These are phyloP conservation scores for Zalophus californianus DNA, from an alignment of 2,797 vertebrate genomes.

Conservation along the genomic window DNA sequence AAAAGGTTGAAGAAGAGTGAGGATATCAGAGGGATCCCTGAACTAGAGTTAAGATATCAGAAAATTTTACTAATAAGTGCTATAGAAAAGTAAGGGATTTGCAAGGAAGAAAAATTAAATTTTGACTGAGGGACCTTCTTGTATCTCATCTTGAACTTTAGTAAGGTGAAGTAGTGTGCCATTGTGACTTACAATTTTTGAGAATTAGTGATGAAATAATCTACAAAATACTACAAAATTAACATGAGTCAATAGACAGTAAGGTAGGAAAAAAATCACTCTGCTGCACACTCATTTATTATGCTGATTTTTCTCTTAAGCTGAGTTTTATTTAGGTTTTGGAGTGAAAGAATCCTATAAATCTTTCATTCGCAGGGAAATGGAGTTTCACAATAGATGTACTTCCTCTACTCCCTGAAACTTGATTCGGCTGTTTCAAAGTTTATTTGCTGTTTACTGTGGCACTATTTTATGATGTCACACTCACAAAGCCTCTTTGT, in stretches of 20 bases:
- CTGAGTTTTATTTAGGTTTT: constrained; percentile 67
- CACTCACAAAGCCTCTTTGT: constrained; percentile 46
- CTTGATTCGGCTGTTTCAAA: not conserved
- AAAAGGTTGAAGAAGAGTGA: not conserved
- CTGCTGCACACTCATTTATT: not conserved
- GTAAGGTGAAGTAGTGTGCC: not conserved
- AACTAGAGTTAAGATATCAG: not conserved
- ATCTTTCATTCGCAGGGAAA: constrained; percentile 68
- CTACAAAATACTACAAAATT: constrained; percentile 39
- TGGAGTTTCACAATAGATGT: not conserved
- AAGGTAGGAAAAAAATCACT: not conserved
- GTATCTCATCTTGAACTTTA: constrained; percentile 43
- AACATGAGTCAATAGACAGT: not conserved
- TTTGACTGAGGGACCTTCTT: not conserved
- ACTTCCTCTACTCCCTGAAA: not conserved
- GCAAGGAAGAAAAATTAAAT: not conserved
- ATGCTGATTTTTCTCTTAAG: constrained; percentile 48
- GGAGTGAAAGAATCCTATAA: not conserved
- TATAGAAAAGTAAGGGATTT: not conserved
- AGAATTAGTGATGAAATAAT: not conserved
- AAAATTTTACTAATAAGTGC: not conserved
- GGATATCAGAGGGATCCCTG: not conserved
- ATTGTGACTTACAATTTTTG: constrained; percentile 34
- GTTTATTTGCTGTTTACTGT: constrained; percentile 60
- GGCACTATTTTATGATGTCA: constrained; percentile 66